Evolutionary conservation across 2,888 invertebrate species (phyloP).

Genomic region (Drosophila peninsularis): DNA sequence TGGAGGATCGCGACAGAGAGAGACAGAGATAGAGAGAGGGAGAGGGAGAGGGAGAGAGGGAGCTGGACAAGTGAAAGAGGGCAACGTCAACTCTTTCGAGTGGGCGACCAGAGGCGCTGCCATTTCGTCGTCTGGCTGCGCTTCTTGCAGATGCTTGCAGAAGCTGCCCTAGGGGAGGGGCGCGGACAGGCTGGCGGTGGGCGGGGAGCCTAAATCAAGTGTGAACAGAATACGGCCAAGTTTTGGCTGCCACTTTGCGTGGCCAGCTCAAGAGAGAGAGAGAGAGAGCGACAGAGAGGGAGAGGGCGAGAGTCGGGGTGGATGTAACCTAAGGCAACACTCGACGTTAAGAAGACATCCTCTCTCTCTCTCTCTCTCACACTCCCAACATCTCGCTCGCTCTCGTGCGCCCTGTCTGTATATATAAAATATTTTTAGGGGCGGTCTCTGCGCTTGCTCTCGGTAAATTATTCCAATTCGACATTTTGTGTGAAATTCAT

Average conservation of each 20-base stretch:
- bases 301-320: constrained; percentile 7
- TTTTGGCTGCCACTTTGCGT: constrained; percentile 64
- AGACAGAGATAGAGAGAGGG: neutral
- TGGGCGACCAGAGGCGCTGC: constrained; percentile 75
- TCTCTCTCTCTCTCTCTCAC: constrained; percentile 13
- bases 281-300: neutral
- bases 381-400: constrained; percentile 13
- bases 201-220: constrained; percentile 57
- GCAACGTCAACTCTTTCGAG: constrained; percentile 69
- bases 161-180: constrained; percentile 15
- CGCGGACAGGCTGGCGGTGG: neutral
- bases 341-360: constrained; percentile 20
- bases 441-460: constrained; percentile 76
- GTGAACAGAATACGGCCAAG: constrained; percentile 76
- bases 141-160: constrained; percentile 39
- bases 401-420: constrained; percentile 40
- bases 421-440: constrained; percentile 83
- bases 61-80: constrained; percentile 65
- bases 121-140: constrained; percentile 74
- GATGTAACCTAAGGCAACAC: constrained; percentile 52
- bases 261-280: constrained; percentile 19
- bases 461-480: constrained; percentile 80
- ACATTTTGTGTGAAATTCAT: constrained; percentile 82
- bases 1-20: constrained; percentile 17
- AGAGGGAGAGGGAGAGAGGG: neutral